Conservation (phyloP, 2,113 vertebrate species). For the Trichomycterus rosablanca region DNA sequence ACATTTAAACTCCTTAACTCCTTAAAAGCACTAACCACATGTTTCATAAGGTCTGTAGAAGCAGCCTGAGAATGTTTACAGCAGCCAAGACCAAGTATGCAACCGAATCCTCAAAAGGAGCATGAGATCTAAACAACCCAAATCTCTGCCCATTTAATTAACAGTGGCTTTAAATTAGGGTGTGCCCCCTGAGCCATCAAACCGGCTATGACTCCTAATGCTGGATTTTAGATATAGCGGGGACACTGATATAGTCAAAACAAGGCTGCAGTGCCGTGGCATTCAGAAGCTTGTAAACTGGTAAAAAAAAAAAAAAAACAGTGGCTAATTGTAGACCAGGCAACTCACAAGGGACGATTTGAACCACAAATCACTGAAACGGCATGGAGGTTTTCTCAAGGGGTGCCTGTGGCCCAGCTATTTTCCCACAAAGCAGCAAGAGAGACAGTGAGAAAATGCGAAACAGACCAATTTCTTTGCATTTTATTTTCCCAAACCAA, state of each 20-base stretch:
- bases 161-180: constrained; percentile 54
- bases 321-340: constrained; percentile 65
- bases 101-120: constrained; percentile 50
- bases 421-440: constrained; percentile 63
- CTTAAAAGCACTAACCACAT: constrained; percentile 39
- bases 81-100: constrained; percentile 20
- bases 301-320: constrained; percentile 46
- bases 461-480: background rate
- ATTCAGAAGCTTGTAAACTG: constrained; percentile 51
- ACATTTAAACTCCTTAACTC: constrained; percentile 9
- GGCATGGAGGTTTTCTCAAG: constrained; percentile 59
- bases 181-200: constrained; percentile 55
- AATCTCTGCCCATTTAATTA: constrained; percentile 50
- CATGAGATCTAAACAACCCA: constrained; percentile 23
- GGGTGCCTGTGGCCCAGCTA: constrained; percentile 40
- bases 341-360: constrained; percentile 61
- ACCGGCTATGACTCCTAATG: constrained; percentile 53
- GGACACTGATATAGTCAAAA: constrained; percentile 53
- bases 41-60: constrained; percentile 47
- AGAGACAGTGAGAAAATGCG: background rate
- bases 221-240: constrained; percentile 53
- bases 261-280: constrained; percentile 56
- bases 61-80: constrained; percentile 16
- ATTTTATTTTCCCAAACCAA: too few species aligned
- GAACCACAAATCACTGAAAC: constrained; percentile 57